These are phyloP conservation scores for Thalassophryne amazonica DNA, from an alignment of 2,797 vertebrate species.

Conservation along the genomic window DNA sequence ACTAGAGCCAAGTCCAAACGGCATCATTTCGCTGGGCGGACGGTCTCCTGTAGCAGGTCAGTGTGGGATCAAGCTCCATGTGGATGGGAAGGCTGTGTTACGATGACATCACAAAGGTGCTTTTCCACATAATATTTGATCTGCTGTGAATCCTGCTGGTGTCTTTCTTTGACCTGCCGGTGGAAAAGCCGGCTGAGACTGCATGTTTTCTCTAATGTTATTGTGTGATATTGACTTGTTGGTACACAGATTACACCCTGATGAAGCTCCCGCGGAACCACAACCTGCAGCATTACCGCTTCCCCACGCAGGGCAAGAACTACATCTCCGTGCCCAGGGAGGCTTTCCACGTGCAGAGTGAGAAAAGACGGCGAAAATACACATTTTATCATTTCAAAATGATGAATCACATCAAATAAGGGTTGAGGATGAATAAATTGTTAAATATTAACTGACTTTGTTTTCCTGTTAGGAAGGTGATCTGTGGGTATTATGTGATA, in stretches of 20 bases:
- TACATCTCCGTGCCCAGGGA: slow-evolving; percentile 90
- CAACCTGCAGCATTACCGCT: slow-evolving; percentile 85
- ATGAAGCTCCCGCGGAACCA: slow-evolving; percentile 79
- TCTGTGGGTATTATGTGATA: too few relatives aligned
- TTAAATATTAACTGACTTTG: too few relatives aligned
- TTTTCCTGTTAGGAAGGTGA: too few relatives aligned
- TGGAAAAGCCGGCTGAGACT: slow-evolving; percentile 15
- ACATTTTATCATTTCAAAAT: too few relatives aligned
- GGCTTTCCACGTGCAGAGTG: slow-evolving; percentile 85
- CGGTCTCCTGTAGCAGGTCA: slow-evolving; percentile 88
- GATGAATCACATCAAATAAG: too few relatives aligned
- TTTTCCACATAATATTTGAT: slow-evolving; percentile 35
- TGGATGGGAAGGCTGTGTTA: slow-evolving; percentile 9
- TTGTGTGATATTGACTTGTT: slow-evolving; percentile 9
- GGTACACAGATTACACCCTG: slow-evolving; percentile 86
- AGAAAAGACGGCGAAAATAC: too few relatives aligned
- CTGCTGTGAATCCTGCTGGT: slow-evolving; percentile 26
- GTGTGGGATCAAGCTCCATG: slow-evolving; percentile 40
- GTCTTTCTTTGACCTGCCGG: slow-evolving; percentile 34
- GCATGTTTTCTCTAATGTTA: slow-evolving; percentile 1
- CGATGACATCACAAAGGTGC: slow-evolving; percentile 54
- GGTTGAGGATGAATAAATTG: too few relatives aligned
- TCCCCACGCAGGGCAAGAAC: slow-evolving; percentile 86
- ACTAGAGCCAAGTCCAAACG: slow-evolving; percentile 57
- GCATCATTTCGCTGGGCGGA: slow-evolving; percentile 77